Percentiles rank a stretch among this genome's conserved stretches.
Conservation (phyloP, 2,797 vertebrate genomes). For the Dermochelys coriacea region DNA sequence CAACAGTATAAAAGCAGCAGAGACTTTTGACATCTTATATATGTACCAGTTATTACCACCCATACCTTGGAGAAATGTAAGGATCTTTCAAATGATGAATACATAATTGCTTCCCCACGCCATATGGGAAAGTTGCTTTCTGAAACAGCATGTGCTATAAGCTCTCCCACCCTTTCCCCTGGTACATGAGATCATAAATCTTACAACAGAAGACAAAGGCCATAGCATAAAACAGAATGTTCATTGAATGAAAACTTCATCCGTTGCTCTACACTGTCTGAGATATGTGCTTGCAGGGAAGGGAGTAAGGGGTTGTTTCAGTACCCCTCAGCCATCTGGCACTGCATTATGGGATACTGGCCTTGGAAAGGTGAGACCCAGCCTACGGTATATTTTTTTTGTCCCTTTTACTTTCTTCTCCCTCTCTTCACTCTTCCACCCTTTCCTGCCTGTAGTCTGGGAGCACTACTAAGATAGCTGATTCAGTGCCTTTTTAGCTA, state of each 20-base stretch:
- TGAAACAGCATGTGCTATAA: background rate
- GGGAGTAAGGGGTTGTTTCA: background rate
- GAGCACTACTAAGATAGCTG: background rate
- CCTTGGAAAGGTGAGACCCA: background rate
- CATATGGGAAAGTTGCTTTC: slow-evolving; percentile 14
- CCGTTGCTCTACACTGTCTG: background rate
- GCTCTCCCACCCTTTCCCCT: slow-evolving; percentile 62
- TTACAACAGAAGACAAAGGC: slow-evolving; percentile 25
- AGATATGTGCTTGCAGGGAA: background rate
- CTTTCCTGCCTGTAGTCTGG: background rate
- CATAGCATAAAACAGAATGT: slow-evolving; percentile 1
- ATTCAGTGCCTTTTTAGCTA: slow-evolving; percentile 5
- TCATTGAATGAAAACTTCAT: background rate
- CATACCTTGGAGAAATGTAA: slow-evolving; percentile 47
- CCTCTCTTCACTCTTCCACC: background rate
- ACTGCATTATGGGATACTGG: background rate
- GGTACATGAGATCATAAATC: slow-evolving; percentile 52
- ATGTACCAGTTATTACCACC: slow-evolving; percentile 19
- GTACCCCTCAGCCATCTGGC: background rate
- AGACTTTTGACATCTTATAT: slow-evolving; percentile 6
- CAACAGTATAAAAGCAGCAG: background rate
- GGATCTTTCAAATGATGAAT: slow-evolving; percentile 48
- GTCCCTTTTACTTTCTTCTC: background rate
- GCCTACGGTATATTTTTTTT: background rate
- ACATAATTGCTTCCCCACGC: slow-evolving; percentile 46